phyloP scores from a whole-genome alignment of 1,140 invertebrate genomes.

The Drosophila funebris region DNA sequence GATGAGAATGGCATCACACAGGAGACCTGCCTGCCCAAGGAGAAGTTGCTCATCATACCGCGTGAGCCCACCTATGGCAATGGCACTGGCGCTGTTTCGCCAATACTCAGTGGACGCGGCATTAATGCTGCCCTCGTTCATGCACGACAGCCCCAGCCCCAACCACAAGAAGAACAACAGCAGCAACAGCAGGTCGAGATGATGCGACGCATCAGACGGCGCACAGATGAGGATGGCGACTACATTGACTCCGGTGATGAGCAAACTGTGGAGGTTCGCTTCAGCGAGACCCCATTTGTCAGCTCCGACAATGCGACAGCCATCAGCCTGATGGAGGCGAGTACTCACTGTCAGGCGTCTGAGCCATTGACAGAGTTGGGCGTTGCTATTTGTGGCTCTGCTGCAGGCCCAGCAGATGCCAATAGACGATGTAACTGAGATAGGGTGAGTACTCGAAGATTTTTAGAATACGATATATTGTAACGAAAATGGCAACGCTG shows the following conservation, averaged over 20 bases:
- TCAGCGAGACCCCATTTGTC: slow-evolving; percentile 78
- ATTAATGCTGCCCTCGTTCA: slow-evolving; percentile 71
- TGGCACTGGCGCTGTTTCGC: slow-evolving; percentile 67
- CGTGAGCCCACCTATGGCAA: slow-evolving; percentile 78
- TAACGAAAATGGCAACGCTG: too few species aligned
- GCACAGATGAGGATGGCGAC: slow-evolving; percentile 67
- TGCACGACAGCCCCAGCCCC: slow-evolving; percentile 40
- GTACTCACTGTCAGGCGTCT: slow-evolving; percentile 40
- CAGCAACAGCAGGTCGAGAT: slow-evolving; percentile 56
- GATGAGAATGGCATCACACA: slow-evolving; percentile 79
- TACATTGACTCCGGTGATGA: slow-evolving; percentile 76
- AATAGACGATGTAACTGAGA: slow-evolving; percentile 64
- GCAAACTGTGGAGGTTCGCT: slow-evolving; percentile 77
- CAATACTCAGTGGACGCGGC: slow-evolving; percentile 67
- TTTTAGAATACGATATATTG: too few species aligned
- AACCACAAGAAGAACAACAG: slow-evolving; percentile 33
- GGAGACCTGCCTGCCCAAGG: slow-evolving; percentile 72
- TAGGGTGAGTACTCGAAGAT: slow-evolving; percentile 68
- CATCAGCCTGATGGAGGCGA: slow-evolving; percentile 68
- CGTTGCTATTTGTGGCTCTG: slow-evolving; percentile 12
- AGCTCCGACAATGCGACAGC: slow-evolving; percentile 76
- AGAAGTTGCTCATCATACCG: slow-evolving; percentile 73
- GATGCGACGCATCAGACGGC: slow-evolving; percentile 35
- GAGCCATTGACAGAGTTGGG: slow-evolving; percentile 38
- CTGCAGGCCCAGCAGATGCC: slow-evolving; percentile 17